These are phyloP conservation scores for Leiothrix lutea DNA, from an alignment of 2,113 vertebrate genomes.

Conservation along the genomic window DNA sequence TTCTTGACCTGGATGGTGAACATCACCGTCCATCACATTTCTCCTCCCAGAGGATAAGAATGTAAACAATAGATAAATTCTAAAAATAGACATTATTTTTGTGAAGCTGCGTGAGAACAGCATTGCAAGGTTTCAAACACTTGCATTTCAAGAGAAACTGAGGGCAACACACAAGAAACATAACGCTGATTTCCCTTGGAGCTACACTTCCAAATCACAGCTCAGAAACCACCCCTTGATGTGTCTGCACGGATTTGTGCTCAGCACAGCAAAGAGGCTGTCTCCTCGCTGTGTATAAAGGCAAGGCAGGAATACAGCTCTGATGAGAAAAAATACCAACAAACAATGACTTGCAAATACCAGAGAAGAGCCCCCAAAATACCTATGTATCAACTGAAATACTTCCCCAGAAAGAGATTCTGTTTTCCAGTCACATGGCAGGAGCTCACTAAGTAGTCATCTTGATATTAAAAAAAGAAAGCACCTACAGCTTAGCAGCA, in stretches of 20 bases:
- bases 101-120: too few relatives aligned
- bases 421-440: neutral
- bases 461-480: neutral
- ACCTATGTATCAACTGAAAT: neutral
- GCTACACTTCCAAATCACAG: neutral
- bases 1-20: too few relatives aligned
- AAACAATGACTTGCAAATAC: neutral
- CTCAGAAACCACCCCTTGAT: too few relatives aligned
- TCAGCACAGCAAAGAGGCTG: neutral
- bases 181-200: rapidly evolving
- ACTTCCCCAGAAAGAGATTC: neutral
- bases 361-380: neutral
- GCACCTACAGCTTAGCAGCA: neutral
- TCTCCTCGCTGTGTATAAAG: neutral
- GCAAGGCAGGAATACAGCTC: neutral
- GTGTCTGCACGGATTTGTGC: neutral
- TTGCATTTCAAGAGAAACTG: too few relatives aligned
- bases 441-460: neutral
- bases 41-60: too few relatives aligned
- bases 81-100: too few relatives aligned
- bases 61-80: too few relatives aligned
- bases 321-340: neutral
- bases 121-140: too few relatives aligned
- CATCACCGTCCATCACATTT: too few relatives aligned
- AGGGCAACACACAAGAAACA: too few relatives aligned